Evolutionary conservation across 2,888 invertebrate species (phyloP), one percentile per base, ranked within the genome.

Genomic region (Automeris io): DNA sequence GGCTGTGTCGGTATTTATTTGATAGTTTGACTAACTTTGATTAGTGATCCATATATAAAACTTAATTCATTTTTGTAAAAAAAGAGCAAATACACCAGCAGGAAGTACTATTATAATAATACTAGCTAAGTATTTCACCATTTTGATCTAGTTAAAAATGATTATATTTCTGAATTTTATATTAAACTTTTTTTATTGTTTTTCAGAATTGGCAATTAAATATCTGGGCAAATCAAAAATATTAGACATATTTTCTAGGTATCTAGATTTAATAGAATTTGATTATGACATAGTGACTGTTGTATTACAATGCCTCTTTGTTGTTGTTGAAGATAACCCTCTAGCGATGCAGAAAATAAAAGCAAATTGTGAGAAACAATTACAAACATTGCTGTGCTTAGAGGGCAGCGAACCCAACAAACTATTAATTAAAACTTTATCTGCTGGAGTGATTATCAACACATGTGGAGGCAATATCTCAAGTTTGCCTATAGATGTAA

Each of bases 301-400:
- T 12, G 85, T 88, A 42, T 88, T 91, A 25, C 92, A 93, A 55
- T 93, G 92, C 57, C 69, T 93, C 5, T 86, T 92, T 54, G 91
- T 92, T 3, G 88, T 93, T 25, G 88, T 91, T 0, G 94, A 94
- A 72, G 91, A 93, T 47, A 93, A 93, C 69, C 73, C 87, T 0
- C 63, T 71, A 40, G 89, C 90, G 0, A 83, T 89, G 63, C 70
- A 73, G 21, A 82, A 88, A 49, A 73, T 91, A n/a, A 85, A 87
- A 49, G 59, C 73, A 12, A 80, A 75, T 34, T 83, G 88, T 32
- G 80, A 83, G 34, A 77, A 70, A 25, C 70, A 86, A 21, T 58
- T 87, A 9, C 78, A 79, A 53, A 49, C 62, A 9, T 53, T 89
- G 7, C 56, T 90, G 11, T 61, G 61, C 18, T 45, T 83, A 16